Base-by-base conservation (phyloP, 1,140 invertebrate genomes). In the Lasioglossum albipes region DNA sequence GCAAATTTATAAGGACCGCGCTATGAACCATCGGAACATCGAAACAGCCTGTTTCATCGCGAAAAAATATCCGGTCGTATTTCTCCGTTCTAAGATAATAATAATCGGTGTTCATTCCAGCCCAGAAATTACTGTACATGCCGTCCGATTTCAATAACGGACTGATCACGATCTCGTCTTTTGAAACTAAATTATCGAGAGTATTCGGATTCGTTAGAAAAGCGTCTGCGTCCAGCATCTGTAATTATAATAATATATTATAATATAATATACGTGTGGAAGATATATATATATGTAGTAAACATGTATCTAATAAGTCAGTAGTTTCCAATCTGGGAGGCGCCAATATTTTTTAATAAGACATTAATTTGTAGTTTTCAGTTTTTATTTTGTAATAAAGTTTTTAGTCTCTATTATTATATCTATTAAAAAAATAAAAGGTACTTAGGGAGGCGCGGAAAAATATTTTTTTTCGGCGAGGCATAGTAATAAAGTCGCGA, bases 101-200 rank as follows among this genome's bases (percentile, higher is more conserved):
- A 91, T 97, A 98, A 80, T 97, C 94, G 7, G 95, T 92, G 2
- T 96, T 96, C 97, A 99, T 98, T 16, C 97, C 98, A 87, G 97
- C 96, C 98, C 98, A 99, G 93, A 98, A 99, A 92, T 99, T 99
- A 22, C 98, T 98, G 92, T 99, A 99, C 45, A 97, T 93, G 27
- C 97, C 96, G 89, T 97, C 96, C 0, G 97, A 97, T 79, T 96
- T 95, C 9, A 99, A 91, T 95, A 99, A 96, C 20, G 98, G 98
- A 0, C 97, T 96, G 5, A 96, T 95, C 36, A 97, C 91, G 6
- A 94, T 92, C 18, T 95, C 84, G 49, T 95, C 93, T 83, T 97
- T 96, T 18, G 90, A 91, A 10, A 98, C 95, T 0, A 99, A 91
- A 59, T 94, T 84, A 62, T 94, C 94, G 0, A 99, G 89, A 1